Evolutionary conservation across 1,140 invertebrate genomes (phyloP), one percentile per base, ranked within the genome.

Genomic region (Stegodyphus mimosarum): DNA sequence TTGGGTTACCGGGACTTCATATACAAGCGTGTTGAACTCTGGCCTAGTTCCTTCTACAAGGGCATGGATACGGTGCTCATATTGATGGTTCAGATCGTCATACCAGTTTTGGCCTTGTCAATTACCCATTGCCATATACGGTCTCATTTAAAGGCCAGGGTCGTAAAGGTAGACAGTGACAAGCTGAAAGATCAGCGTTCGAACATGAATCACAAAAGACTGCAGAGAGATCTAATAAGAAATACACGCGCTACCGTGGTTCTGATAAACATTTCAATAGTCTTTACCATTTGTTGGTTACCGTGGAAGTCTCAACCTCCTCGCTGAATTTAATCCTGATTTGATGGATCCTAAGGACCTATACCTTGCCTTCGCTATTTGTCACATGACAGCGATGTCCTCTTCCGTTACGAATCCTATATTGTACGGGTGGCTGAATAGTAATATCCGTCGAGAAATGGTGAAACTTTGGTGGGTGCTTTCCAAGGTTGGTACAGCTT

Each of bases 141-240:
- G 33, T 33, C 33, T 6, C 91, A 91, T 87, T 88, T 92, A 9
- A 89, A 90, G n/a, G 60, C 52, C 6, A 78, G 70, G 49, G 69
- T 79, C n/a, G 11, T 73, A 49, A 49, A 55, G 10, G 17, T 18
- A 2, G 73, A 85, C 53, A 77, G 52, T 18, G 17, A 17, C 6
- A 33, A 33, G 33, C 13, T 17, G 2, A 13, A n/a, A 5, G n/a
- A 73, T 63, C 17, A 10, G 5, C 51, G 18, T 53, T 13, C 17
- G 0, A 51, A 15, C 4, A 60, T 84, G 18, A 84, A 63, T 64
- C 60, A 86, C 13, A 74, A 77, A n/a, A 33, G 78, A 10, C n/a
- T 75, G 9, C 71, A 71, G 17, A 88, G 89, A 73, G 91, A 92
- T 83, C 88, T 92, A 2, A 89, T 91, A 66, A 89, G 93, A 33